Evolutionary conservation across 2,888 invertebrate species (phyloP).

Genomic region (Sarcophaga caerulescens): DNA sequence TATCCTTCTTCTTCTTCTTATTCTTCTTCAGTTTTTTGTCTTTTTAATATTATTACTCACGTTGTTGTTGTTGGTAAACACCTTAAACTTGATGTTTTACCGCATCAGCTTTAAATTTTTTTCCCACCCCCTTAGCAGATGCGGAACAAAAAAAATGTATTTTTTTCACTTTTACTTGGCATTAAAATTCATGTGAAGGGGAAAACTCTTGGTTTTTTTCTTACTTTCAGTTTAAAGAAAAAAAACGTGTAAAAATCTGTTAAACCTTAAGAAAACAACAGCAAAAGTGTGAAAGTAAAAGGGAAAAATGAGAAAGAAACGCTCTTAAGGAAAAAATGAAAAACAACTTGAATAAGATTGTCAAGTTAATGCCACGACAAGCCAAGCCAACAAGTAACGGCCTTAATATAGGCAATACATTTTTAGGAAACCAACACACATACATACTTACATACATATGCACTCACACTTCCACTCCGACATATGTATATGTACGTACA

Average conservation of each 20-base stretch:
- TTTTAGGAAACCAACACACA: neutral
- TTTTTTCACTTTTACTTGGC: too few species aligned
- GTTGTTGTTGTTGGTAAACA: conserved; percentile 6
- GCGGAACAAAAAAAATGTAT: too few species aligned
- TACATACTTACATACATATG: too few species aligned
- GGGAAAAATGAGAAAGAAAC: neutral
- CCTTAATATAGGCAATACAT: conserved; percentile 43
- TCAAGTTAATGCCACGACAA: conserved; percentile 9
- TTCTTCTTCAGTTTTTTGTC: neutral
- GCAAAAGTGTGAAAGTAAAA: neutral
- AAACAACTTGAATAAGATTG: neutral
- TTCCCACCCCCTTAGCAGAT: neutral
- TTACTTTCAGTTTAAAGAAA: neutral
- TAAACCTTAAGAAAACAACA: conserved; percentile 13
- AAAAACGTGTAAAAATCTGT: neutral
- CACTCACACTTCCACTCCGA: too few species aligned
- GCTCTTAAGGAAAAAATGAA: too few species aligned
- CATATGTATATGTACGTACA: too few species aligned
- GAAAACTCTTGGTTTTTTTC: neutral
- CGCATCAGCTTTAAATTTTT: conserved; percentile 4
- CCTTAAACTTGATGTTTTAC: conserved; percentile 29
- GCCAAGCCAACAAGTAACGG: neutral
- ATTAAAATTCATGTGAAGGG: neutral
- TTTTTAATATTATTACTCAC: neutral
- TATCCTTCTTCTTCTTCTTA: neutral